phyloP scores from a whole-genome alignment of 2,888 invertebrate species.

The Disparrhopalites patrizii region DNA sequence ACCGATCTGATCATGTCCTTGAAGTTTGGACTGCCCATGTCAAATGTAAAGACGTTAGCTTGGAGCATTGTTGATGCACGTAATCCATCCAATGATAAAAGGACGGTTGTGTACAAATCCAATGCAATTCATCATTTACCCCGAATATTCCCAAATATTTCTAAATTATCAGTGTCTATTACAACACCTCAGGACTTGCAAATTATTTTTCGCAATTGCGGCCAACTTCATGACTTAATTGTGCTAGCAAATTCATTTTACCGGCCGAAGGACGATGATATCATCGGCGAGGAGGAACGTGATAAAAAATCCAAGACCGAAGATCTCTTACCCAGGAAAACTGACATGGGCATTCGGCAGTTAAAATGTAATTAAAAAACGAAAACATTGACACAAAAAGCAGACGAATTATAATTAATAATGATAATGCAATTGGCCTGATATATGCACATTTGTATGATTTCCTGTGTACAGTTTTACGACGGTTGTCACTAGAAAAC shows the following conservation, averaged over 20 bases:
- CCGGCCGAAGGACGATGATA: constrained; percentile 19
- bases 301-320: background rate
- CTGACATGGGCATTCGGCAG: constrained; percentile 18
- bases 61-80: constrained; percentile 22
- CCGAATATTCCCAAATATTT: constrained; percentile 4
- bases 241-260: constrained; percentile 20
- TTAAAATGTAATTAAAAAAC: constrained; percentile 11
- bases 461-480: constrained; percentile 12
- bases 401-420: background rate
- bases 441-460: background rate
- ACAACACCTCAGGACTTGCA: constrained; percentile 11
- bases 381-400: no score
- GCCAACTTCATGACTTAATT: constrained; percentile 11
- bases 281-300: constrained; percentile 13
- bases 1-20: constrained; percentile 3
- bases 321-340: background rate
- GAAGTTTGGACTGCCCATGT: background rate
- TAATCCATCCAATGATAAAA: background rate
- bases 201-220: constrained; percentile 14
- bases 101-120: constrained; percentile 23
- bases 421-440: background rate
- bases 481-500: constrained; percentile 20
- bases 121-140: constrained; percentile 9
- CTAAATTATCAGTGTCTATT: constrained; percentile 18
- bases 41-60: background rate